A percentile compares a stretch with the other conserved stretches of the same genome.
Conservation (phyloP, 2,888 invertebrate species). For the Petrophora chlorosata region DNA sequence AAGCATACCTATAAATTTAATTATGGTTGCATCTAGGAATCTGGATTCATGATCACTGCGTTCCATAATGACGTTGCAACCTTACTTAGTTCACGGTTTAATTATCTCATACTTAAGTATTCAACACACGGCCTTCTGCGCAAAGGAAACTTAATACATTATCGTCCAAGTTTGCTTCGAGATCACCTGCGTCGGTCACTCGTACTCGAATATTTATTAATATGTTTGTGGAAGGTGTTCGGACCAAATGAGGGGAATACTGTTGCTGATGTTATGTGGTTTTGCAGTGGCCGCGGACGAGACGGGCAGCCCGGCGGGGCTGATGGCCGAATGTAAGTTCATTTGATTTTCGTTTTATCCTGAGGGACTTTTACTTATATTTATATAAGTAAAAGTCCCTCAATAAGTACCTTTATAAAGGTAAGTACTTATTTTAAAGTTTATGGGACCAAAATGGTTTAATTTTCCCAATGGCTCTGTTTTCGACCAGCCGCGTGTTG, state of each 20-base stretch:
- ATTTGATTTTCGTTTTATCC: too few relatives aligned
- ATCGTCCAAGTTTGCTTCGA: slow-evolving; percentile 44
- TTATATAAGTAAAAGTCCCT: too few relatives aligned
- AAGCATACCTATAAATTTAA: too few relatives aligned
- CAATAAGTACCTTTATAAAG: too few relatives aligned
- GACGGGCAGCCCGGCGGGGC: slow-evolving; percentile 62
- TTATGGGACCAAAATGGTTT: too few relatives aligned
- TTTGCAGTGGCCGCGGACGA: slow-evolving; percentile 43
- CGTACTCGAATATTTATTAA: slow-evolving; percentile 35
- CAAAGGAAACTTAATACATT: slow-evolving; percentile 50
- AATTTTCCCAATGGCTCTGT: too few relatives aligned
- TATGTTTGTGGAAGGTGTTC: slow-evolving; percentile 8
- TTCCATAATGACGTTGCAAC: slow-evolving; percentile 25
- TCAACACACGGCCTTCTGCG: slow-evolving; percentile 44
- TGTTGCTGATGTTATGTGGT: slow-evolving; percentile 36
- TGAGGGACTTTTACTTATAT: too few relatives aligned
- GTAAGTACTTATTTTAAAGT: too few relatives aligned
- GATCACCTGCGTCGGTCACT: slow-evolving; percentile 45
- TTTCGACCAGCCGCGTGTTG: too few relatives aligned
- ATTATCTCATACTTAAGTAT: slow-evolving; percentile 34
- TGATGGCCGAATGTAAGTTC: slow-evolving; percentile 69
- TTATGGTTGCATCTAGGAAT: too few relatives aligned
- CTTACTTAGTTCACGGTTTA: slow-evolving; percentile 34
- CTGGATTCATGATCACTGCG: slow-evolving; percentile 8
- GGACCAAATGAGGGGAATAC: slow-evolving; percentile 21